A percentile compares a stretch with the other conserved stretches of the same genome.
These are phyloP conservation scores for Rhinichthys osculus DNA, from an alignment of 2,797 vertebrate species.

Conservation along the genomic window DNA sequence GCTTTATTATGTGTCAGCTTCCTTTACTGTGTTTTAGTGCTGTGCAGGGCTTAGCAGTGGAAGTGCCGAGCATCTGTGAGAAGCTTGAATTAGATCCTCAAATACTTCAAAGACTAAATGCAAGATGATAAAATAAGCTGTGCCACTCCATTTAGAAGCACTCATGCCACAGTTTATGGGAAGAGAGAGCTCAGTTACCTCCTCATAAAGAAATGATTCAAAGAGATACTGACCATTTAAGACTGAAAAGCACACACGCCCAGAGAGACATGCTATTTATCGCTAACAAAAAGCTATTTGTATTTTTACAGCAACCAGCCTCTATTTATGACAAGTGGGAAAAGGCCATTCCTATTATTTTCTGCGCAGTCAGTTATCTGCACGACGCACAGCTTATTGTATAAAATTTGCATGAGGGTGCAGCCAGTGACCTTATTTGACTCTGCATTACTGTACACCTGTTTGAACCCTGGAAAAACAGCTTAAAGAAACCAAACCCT, in stretches of 20 bases:
- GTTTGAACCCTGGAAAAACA: constrained; percentile 66
- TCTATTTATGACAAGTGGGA: constrained; percentile 2
- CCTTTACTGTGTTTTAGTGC: background rate
- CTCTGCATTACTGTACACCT: constrained; percentile 65
- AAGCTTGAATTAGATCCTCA: constrained; percentile 46
- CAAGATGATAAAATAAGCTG: constrained; percentile 74
- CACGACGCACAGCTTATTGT: background rate
- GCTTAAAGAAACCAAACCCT: constrained; percentile 55
- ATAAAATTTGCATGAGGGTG: background rate
- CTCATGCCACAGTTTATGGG: constrained; percentile 66
- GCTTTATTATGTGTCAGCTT: constrained; percentile 14
- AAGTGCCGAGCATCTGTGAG: constrained; percentile 53
- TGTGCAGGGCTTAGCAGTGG: background rate
- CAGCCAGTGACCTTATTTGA: constrained; percentile 19
- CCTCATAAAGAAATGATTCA: constrained; percentile 40
- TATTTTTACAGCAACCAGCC: constrained; percentile 14
- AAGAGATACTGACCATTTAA: constrained; percentile 36
- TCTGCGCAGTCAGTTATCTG: background rate
- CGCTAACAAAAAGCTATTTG: constrained; percentile 20
- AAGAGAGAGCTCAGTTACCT: constrained; percentile 40
- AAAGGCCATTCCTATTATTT: background rate
- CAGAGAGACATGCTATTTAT: background rate
- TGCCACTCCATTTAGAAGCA: constrained; percentile 64
- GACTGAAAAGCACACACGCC: constrained; percentile 26
- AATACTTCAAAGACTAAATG: constrained; percentile 70